Percentiles rank a stretch among this genome's conserved stretches.
phyloP scores from a whole-genome alignment of 1,140 invertebrate species.

The Drosophila sulfurigaster region DNA sequence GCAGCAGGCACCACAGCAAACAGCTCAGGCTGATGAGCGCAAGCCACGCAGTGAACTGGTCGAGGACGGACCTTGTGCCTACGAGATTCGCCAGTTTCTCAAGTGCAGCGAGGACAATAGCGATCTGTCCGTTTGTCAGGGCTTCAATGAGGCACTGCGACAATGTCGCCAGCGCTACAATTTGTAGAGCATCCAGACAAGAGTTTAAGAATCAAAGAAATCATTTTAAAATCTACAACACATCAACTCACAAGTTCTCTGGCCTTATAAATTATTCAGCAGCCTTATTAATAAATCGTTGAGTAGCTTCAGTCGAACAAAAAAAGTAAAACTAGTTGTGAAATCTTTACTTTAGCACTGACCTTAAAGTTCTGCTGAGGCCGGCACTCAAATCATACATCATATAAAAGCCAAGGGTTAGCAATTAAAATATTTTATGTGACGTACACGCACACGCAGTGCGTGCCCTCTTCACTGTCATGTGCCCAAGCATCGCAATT shows the following conservation, averaged over 20 bases:
- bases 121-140: slow-evolving; percentile 93
- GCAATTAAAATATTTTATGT: slow-evolving; percentile 76
- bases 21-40: slow-evolving; percentile 57
- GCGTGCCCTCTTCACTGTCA: slow-evolving; percentile 44
- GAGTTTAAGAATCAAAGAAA: not conserved
- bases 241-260: not conserved
- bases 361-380: slow-evolving; percentile 1
- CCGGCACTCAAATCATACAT: not conserved
- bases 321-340: not conserved
- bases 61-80: slow-evolving; percentile 90
- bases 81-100: slow-evolving; percentile 94
- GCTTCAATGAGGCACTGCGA: slow-evolving; percentile 95
- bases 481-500: slow-evolving; percentile 9
- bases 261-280: not conserved
- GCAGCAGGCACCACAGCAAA: slow-evolving; percentile 42
- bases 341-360: not conserved
- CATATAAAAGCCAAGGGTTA: slow-evolving; percentile 4
- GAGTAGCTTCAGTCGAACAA: too few species aligned
- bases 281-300: not conserved
- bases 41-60: slow-evolving; percentile 85
- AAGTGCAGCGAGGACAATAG: slow-evolving; percentile 93
- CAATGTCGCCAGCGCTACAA: slow-evolving; percentile 89
- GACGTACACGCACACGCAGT: slow-evolving; percentile 51
- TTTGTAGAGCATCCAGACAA: slow-evolving; percentile 29
- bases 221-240: not conserved